A percentile compares a stretch with the other conserved stretches of the same genome.
Conservation (phyloP, 2,797 vertebrate genomes). For the Sphaeramia orbicularis region DNA sequence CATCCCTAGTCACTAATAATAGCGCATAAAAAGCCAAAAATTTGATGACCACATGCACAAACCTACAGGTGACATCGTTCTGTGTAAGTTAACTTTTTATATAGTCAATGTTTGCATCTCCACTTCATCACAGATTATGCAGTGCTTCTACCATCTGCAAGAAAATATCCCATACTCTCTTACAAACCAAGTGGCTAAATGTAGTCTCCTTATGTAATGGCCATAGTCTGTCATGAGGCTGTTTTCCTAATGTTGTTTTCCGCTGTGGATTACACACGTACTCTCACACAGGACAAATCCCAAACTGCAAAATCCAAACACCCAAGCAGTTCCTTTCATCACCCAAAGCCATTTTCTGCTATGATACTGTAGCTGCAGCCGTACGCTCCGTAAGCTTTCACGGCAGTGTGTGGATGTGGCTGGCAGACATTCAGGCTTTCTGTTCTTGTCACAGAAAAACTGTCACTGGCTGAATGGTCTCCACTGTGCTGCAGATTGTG, state of each 20-base stretch:
- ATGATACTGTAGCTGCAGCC: slow-evolving; percentile 29
- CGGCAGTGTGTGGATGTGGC: slow-evolving; percentile 33
- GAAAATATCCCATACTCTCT: slow-evolving; percentile 18
- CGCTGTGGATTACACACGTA: slow-evolving; percentile 57
- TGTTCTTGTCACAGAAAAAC: slow-evolving; percentile 60
- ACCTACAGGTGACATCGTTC: too few relatives aligned
- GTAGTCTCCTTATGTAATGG: slow-evolving; percentile 30
- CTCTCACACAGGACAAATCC: slow-evolving; percentile 56
- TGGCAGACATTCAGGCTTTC: slow-evolving; percentile 52
- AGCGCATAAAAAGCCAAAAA: too few relatives aligned
- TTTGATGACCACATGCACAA: too few relatives aligned
- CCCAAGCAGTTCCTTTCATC: slow-evolving; percentile 59
- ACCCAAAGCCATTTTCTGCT: slow-evolving; percentile 63
- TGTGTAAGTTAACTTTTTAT: too few relatives aligned
- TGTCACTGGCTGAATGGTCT: slow-evolving; percentile 75
- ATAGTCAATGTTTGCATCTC: neutral
- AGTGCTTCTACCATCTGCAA: neutral
- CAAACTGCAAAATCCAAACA: slow-evolving; percentile 66
- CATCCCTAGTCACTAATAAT: too few relatives aligned
- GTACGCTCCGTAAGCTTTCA: slow-evolving; percentile 31
- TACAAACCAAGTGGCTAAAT: slow-evolving; percentile 32
- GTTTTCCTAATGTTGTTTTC: slow-evolving; percentile 71
- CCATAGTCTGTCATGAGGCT: slow-evolving; percentile 39
- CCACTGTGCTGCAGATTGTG: slow-evolving; percentile 69
- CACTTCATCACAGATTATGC: neutral